Evolutionary conservation across 2,797 vertebrate species (phyloP).

Genomic region (Oreonectes daqikongensis): DNA sequence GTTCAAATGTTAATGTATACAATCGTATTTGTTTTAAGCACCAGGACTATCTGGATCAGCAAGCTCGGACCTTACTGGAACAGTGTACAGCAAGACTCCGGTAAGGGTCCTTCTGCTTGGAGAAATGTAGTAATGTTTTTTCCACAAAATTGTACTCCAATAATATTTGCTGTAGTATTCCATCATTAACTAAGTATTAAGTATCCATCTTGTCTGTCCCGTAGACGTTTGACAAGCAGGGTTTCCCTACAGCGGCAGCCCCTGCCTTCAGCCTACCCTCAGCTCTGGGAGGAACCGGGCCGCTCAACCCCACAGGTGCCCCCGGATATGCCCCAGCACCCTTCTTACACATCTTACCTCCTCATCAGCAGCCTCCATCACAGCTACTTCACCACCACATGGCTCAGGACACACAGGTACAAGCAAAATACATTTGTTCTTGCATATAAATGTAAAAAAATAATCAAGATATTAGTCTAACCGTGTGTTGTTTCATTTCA

Average conservation of each 20-base stretch:
- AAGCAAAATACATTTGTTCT: constrained; percentile 32
- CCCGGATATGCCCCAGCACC: constrained; percentile 90
- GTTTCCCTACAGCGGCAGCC: constrained; percentile 92
- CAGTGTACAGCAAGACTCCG: constrained; percentile 95
- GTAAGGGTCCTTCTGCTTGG: constrained; percentile 67
- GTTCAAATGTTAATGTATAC: too few relatives aligned
- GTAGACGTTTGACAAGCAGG: constrained; percentile 95
- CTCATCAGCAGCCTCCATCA: constrained; percentile 95
- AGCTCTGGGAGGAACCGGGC: constrained; percentile 87
- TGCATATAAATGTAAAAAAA: too few relatives aligned
- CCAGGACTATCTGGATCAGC: constrained; percentile 76
- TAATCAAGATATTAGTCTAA: too few relatives aligned
- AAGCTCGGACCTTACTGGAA: constrained; percentile 87
- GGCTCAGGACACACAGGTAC: constrained; percentile 91
- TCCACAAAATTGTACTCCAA: too few relatives aligned
- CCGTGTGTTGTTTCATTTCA: too few relatives aligned
- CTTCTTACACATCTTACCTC: constrained; percentile 91
- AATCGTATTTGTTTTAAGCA: constrained; percentile 53
- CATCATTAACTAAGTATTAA: too few relatives aligned
- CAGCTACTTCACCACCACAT: constrained; percentile 96
- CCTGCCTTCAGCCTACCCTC: constrained; percentile 95
- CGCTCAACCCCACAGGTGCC: constrained; percentile 87
- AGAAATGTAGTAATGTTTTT: too few relatives aligned
- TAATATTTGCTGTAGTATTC: too few relatives aligned
- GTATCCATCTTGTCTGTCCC: not conserved